A percentile compares a stretch with the other conserved stretches of the same genome.
Conservation (phyloP, 2,797 vertebrate genomes). For the Sebastes vulpes region DNA sequence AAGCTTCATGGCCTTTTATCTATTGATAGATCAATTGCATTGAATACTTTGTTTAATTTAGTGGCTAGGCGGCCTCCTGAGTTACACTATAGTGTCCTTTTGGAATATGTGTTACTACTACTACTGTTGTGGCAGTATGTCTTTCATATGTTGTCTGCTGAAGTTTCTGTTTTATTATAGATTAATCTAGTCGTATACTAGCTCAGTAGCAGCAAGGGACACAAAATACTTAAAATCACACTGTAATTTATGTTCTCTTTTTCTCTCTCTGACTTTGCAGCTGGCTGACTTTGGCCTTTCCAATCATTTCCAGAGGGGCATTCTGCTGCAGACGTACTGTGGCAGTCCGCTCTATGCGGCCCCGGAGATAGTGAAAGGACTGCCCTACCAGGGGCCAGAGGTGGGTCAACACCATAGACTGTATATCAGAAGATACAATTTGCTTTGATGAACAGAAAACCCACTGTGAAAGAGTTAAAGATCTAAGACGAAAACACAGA, state of each 20-base stretch:
- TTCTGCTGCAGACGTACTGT: slow-evolving; percentile 87
- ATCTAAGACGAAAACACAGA: no score
- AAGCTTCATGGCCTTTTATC: background rate
- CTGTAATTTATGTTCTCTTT: background rate
- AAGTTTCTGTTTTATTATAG: background rate
- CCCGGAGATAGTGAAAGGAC: slow-evolving; percentile 89
- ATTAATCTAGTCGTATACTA: background rate
- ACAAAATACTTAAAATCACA: background rate
- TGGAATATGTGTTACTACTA: background rate
- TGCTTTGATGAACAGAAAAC: no score
- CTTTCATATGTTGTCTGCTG: background rate
- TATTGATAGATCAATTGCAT: background rate
- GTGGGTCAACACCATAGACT: slow-evolving; percentile 58
- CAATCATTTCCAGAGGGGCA: slow-evolving; percentile 77
- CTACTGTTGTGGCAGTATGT: background rate
- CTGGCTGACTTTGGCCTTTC: slow-evolving; percentile 89
- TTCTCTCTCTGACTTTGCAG: slow-evolving; percentile 60
- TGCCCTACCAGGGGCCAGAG: slow-evolving; percentile 88
- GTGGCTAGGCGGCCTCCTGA: background rate
- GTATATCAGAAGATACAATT: no score
- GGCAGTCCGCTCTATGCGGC: slow-evolving; percentile 89
- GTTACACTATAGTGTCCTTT: background rate
- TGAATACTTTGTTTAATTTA: background rate
- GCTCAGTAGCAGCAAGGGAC: background rate
- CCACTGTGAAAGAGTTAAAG: no score